These are phyloP conservation scores for Morphnarchus princeps DNA, from an alignment of 2,113 vertebrate genomes.

Conservation along the genomic window DNA sequence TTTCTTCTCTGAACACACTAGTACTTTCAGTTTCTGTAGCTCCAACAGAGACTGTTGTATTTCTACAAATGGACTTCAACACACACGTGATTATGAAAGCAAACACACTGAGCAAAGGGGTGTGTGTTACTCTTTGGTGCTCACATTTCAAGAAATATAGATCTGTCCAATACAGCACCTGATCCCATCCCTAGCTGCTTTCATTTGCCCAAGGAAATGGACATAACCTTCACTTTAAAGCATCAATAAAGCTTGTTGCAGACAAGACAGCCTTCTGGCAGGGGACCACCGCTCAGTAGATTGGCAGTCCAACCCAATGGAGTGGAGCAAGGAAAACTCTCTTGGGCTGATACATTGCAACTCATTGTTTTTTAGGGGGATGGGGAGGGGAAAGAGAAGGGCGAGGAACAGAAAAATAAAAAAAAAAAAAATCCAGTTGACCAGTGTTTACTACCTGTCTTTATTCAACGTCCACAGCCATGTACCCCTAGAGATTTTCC, in stretches of 20 bases:
- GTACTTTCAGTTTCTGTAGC: neutral
- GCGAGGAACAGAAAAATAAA: neutral
- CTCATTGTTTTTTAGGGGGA: neutral
- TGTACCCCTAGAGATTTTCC: constrained; percentile 67
- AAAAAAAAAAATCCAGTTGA: neutral
- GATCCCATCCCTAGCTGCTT: constrained; percentile 71
- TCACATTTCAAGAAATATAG: constrained; percentile 11
- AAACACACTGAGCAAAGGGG: neutral
- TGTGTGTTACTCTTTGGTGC: neutral
- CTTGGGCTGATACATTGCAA: constrained; percentile 38
- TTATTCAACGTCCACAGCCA: constrained; percentile 3
- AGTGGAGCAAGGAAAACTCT: constrained; percentile 39
- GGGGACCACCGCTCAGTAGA: neutral
- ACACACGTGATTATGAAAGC: neutral
- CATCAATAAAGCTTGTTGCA: constrained; percentile 77
- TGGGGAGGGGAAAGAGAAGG: neutral
- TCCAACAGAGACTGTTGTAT: neutral
- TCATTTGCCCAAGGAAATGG: constrained; percentile 77
- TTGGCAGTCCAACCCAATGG: constrained; percentile 55
- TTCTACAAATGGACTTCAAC: neutral
- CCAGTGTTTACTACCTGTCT: constrained; percentile 20
- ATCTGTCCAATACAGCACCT: constrained; percentile 70
- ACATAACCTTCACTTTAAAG: constrained; percentile 72
- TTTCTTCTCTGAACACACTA: neutral
- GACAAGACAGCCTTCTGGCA: constrained; percentile 33